These are phyloP conservation scores for Pristionchus fissidentatus DNA, from an alignment of 2,888 invertebrate species.

Conservation along the genomic window DNA sequence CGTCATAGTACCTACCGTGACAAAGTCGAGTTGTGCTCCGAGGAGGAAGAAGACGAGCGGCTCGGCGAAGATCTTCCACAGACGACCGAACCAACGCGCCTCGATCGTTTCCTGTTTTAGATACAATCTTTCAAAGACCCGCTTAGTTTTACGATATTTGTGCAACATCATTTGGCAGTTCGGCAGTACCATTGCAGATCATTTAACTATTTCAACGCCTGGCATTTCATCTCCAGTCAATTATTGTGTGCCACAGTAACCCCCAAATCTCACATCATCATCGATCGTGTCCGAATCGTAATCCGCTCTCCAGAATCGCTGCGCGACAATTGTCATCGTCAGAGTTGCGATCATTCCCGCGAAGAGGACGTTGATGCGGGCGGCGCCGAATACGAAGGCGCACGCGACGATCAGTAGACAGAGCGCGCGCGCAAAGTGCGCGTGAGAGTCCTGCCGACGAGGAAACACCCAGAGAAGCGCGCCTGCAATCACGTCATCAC, in stretches of 20 bases:
- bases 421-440: slow-evolving; percentile 38
- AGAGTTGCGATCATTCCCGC: slow-evolving; percentile 46
- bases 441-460: slow-evolving; percentile 38
- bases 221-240: background rate
- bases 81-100: slow-evolving; percentile 43
- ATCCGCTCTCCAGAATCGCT: slow-evolving; percentile 44
- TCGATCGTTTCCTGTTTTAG: slow-evolving; percentile 42
- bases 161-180: too few relatives aligned
- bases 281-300: slow-evolving; percentile 36
- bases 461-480: slow-evolving; percentile 43
- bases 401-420: background rate
- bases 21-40: slow-evolving; percentile 45
- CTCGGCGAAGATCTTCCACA: slow-evolving; percentile 44
- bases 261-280: slow-evolving; percentile 26
- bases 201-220: background rate
- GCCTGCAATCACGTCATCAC: background rate
- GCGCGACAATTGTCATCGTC: slow-evolving; percentile 39
- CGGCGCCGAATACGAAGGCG: slow-evolving; percentile 42
- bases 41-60: slow-evolving; percentile 45
- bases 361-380: slow-evolving; percentile 35
- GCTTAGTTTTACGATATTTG: background rate
- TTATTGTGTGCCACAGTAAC: background rate
- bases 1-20: background rate
- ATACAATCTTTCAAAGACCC: background rate
- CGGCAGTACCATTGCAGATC: too few relatives aligned